Percentiles rank a stretch among this genome's conserved stretches.
Conservation (phyloP, 2,888 invertebrate genomes). For the Agrotis exclamationis region DNA sequence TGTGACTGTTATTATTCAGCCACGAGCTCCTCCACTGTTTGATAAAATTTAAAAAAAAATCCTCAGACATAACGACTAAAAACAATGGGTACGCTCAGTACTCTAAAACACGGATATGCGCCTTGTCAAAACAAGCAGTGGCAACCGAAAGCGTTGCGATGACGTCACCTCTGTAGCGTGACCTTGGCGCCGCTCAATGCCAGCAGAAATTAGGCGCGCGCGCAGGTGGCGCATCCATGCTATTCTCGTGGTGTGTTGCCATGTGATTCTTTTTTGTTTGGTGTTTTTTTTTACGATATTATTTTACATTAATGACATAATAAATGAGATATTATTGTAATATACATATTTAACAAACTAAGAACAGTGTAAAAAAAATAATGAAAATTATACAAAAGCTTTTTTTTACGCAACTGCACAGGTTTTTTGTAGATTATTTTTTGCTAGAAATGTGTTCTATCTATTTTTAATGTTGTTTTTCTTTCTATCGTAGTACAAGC, state of each 20-base stretch:
- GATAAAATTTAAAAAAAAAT: too few species aligned
- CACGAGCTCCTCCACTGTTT: too few species aligned
- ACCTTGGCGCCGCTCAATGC: slow-evolving; percentile 88
- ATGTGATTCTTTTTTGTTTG: slow-evolving; percentile 46
- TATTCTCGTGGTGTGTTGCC: slow-evolving; percentile 74
- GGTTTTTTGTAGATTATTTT: too few species aligned
- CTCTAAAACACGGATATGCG: slow-evolving; percentile 72
- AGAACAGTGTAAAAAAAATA: too few species aligned
- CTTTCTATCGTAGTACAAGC: too few species aligned
- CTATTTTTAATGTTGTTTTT: too few species aligned
- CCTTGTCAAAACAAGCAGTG: slow-evolving; percentile 64
- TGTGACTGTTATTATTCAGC: too few species aligned
- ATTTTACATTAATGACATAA: background rate
- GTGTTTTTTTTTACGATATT: slow-evolving; percentile 3
- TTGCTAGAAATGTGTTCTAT: too few species aligned
- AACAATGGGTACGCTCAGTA: slow-evolving; percentile 35
- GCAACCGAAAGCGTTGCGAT: slow-evolving; percentile 69
- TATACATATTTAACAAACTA: background rate
- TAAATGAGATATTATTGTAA: background rate
- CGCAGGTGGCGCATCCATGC: slow-evolving; percentile 74
- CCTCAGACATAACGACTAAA: background rate
- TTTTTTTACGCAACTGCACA: too few species aligned
- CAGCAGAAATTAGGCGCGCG: slow-evolving; percentile 82
- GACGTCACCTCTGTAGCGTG: slow-evolving; percentile 83
- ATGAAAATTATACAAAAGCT: too few species aligned